These are phyloP conservation scores for Notiomystis cincta DNA, from an alignment of 2,113 vertebrate genomes.

Conservation along the genomic window DNA sequence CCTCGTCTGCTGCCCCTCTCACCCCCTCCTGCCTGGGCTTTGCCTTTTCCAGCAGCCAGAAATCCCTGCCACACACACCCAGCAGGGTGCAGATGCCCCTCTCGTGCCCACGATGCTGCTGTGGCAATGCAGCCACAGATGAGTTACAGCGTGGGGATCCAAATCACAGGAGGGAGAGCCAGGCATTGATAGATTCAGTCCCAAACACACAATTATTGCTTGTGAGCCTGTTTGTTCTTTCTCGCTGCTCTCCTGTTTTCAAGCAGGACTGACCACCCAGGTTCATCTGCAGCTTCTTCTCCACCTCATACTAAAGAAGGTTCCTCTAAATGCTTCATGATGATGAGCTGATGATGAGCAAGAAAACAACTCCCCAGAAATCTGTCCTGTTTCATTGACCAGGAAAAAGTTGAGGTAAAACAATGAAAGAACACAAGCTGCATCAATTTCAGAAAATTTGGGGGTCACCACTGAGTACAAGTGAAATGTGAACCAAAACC, in stretches of 20 bases:
- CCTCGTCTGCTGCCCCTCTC: accelerated
- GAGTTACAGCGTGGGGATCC: accelerated
- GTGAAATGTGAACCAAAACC: accelerated
- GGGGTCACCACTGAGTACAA: not conserved
- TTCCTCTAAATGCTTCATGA: not conserved
- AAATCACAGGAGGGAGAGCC: not conserved
- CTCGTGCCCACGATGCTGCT: accelerated
- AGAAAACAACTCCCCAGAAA: not conserved
- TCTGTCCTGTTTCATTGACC: not conserved
- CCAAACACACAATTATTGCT: not conserved
- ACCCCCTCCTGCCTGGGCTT: not conserved
- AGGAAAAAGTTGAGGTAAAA: not conserved
- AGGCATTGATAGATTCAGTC: not conserved
- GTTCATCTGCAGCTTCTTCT: not conserved
- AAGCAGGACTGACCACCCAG: not conserved
- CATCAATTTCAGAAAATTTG: not conserved
- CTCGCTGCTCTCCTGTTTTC: not conserved
- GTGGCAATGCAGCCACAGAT: no score
- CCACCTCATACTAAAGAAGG: not conserved
- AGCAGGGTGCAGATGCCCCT: not conserved
- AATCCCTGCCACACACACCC: not conserved
- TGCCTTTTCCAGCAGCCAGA: not conserved
- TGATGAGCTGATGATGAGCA: not conserved
- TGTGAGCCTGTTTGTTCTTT: not conserved
- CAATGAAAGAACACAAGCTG: not conserved